These are phyloP conservation scores for Patella vulgata DNA, from an alignment of 1,140 invertebrate species.

Conservation along the genomic window DNA sequence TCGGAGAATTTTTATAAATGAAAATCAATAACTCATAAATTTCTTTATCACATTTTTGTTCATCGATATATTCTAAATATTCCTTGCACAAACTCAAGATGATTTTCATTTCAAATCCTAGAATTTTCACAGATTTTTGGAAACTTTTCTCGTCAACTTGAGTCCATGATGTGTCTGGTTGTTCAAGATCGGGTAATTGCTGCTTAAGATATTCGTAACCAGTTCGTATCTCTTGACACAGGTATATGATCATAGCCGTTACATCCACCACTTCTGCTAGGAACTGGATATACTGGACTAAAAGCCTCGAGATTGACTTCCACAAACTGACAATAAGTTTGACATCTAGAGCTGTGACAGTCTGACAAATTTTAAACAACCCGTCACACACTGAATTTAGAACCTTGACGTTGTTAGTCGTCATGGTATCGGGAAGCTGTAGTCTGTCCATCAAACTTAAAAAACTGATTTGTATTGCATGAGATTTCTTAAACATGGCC, in stretches of 20 bases:
- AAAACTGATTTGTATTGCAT: slow-evolving; percentile 47
- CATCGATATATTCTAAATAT: slow-evolving; percentile 36
- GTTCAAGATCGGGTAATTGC: slow-evolving; percentile 34
- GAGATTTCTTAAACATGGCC: slow-evolving; percentile 46
- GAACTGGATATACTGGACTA: slow-evolving; percentile 38
- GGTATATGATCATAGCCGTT: slow-evolving; percentile 35
- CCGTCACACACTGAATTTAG: slow-evolving; percentile 51
- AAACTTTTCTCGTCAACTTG: slow-evolving; percentile 57
- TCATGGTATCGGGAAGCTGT: slow-evolving; percentile 4
- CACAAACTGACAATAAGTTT: slow-evolving; percentile 57
- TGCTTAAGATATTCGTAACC: slow-evolving; percentile 49
- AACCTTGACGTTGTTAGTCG: slow-evolving; percentile 39
- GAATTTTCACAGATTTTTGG: slow-evolving; percentile 53
- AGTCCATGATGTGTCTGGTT: slow-evolving; percentile 32
- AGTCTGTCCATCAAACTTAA: slow-evolving; percentile 47
- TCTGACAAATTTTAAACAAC: slow-evolving; percentile 53
- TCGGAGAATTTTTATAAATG: slow-evolving; percentile 35
- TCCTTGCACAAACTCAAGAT: slow-evolving; percentile 51
- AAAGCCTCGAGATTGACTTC: slow-evolving; percentile 54
- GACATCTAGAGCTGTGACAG: slow-evolving; percentile 58
- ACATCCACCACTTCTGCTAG: slow-evolving; percentile 42
- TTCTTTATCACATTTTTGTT: slow-evolving; percentile 24
- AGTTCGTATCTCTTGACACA: slow-evolving; percentile 45
- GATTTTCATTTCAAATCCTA: slow-evolving; percentile 59
- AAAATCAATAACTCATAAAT: slow-evolving; percentile 40